Evolutionary conservation across 2,797 vertebrate species (phyloP), one percentile per base, ranked within the genome.

Genomic region (Rhinella marina): DNA sequence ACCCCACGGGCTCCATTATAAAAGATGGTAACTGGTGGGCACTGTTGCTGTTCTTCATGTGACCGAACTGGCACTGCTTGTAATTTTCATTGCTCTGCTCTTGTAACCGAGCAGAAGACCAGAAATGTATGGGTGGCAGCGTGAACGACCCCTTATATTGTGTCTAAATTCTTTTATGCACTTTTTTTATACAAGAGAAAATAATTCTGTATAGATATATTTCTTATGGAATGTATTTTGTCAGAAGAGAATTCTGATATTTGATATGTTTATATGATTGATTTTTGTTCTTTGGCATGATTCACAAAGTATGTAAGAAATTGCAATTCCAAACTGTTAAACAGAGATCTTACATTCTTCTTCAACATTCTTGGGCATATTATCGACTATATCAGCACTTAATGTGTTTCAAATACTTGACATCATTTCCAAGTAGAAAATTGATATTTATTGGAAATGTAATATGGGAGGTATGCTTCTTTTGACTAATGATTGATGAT

Each of bases 271-370:
- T 23, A 21, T 25, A 25, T n/a, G 75, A 75, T 52, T 50, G 41
- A 77, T 77, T 54, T 77, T 77, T 77, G 13, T 50, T 21, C 19
- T 2, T 23, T 75, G 72, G 72, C 72, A 75, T 50, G 19, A 75
- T 50, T 50, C 72, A 75, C 72, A 75, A 75, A 32, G 50, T 75
- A 75, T 75, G 41, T 23, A 75, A 75, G 19, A 75, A 48, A 21
- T 23, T 75, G 19, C 7, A 75, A 48, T 75, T 75, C 41, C 41
- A 75, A 48, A 48, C 23, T 29, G 12, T 25, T 16, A 68, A 68
- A 68, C 68, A 72, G 29, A 72, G 68, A 72, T 29, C 27, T 70
- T 1, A 29, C 27, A 16, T 70, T 70, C 27, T 32, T 16, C 25
- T 29, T 17, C 27, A 70, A 17, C 27, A 32, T 70, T 70, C 25